These are phyloP conservation scores for Podocnemis expansa DNA, from an alignment of 2,113 vertebrate genomes.

Conservation along the genomic window DNA sequence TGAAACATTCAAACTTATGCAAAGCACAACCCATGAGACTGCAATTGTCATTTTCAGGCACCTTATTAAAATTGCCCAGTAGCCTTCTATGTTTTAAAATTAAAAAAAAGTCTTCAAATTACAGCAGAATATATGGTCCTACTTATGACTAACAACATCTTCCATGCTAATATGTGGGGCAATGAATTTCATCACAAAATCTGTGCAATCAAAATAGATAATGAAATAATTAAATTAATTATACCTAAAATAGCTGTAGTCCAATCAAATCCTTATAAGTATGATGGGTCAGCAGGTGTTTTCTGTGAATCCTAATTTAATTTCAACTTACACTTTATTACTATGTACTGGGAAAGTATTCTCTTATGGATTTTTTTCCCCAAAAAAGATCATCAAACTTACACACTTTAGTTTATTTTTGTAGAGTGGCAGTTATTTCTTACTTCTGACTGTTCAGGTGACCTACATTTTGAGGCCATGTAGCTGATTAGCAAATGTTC, in stretches of 20 bases:
- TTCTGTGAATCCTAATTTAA: not conserved
- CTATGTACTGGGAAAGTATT: not conserved
- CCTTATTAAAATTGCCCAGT: not conserved
- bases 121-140: not conserved
- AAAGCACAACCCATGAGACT: not conserved
- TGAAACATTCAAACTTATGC: not conserved
- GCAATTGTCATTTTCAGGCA: not conserved
- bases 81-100: not conserved
- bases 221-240: not conserved
- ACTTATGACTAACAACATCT: not conserved
- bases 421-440: not conserved
- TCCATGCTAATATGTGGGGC: not conserved
- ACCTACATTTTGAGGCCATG: conserved; percentile 46
- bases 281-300: not conserved
- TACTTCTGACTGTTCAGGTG: conserved; percentile 38
- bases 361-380: not conserved
- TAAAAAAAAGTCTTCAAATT: not conserved
- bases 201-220: not conserved
- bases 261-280: not conserved
- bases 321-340: not conserved
- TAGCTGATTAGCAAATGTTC: conserved; percentile 43
- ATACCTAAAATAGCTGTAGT: not conserved
- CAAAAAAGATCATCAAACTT: not conserved
- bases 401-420: not conserved
- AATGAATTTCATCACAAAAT: not conserved